Conservation (phyloP, 1,140 invertebrate species). For the Danaus melanippus region DNA sequence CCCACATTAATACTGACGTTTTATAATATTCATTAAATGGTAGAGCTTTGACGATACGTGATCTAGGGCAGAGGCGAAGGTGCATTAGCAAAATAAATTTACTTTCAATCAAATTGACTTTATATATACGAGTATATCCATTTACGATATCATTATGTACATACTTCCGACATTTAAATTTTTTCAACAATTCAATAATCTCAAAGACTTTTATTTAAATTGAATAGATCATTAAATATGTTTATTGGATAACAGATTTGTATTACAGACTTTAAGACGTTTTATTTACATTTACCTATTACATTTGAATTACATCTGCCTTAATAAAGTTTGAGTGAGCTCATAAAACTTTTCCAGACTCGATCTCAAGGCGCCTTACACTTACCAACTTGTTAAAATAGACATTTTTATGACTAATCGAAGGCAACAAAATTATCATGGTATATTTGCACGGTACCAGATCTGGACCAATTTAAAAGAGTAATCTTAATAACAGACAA, state of each 20-base stretch:
- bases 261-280: no score
- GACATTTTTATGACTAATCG: conserved; percentile 30
- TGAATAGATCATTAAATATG: no score
- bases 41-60: conserved; percentile 49
- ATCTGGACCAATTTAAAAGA: conserved; percentile 55
- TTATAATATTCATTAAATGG: conserved; percentile 66
- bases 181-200: no score
- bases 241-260: no score
- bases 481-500: conserved; percentile 52
- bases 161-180: no score
- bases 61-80: conserved; percentile 28
- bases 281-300: no score
- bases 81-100: conserved; percentile 20
- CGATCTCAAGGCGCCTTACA: conserved; percentile 9
- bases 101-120: conserved; percentile 21
- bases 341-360: conserved; percentile 3
- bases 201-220: no score
- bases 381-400: conserved; percentile 24
- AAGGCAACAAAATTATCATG: conserved; percentile 37
- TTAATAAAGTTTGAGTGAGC: neutral
- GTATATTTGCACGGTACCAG: conserved; percentile 44
- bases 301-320: no score
- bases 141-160: no score
- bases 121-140: neutral
- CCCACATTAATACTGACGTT: conserved; percentile 53